Percentiles rank a stretch among this genome's conserved stretches.
phyloP scores from a whole-genome alignment of 2,888 invertebrate genomes.

The Rhingia campestris region DNA sequence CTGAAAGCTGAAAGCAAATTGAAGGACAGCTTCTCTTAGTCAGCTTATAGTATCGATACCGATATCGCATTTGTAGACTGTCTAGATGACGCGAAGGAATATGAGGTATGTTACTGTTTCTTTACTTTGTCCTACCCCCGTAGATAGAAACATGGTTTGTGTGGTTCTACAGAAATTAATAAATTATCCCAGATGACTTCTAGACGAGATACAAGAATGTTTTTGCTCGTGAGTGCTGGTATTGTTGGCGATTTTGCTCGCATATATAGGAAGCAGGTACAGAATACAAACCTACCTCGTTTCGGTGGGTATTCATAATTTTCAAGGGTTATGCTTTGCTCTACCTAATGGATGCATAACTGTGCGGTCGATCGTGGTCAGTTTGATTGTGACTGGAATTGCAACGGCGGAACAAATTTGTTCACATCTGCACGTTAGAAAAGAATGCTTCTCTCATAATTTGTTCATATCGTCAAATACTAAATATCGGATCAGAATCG shows the following conservation, averaged over 20 bases:
- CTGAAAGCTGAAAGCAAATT: constrained; percentile 43
- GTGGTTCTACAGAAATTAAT: constrained; percentile 65
- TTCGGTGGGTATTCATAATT: constrained; percentile 50
- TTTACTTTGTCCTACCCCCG: constrained; percentile 24
- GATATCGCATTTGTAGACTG: constrained; percentile 30
- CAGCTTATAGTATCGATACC: constrained; percentile 28
- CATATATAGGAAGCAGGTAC: constrained; percentile 58
- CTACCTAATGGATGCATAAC: constrained; percentile 4
- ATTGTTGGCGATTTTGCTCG: constrained; percentile 50
- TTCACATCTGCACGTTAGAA: too few relatives aligned
- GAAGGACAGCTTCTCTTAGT: constrained; percentile 60
- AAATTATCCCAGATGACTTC: constrained; percentile 67
- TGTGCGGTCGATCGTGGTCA: constrained; percentile 34
- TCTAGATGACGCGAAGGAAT: constrained; percentile 1
- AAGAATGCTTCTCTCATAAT: too few relatives aligned
- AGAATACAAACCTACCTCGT: constrained; percentile 42
- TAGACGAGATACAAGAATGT: constrained; percentile 47
- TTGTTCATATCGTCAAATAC: too few relatives aligned
- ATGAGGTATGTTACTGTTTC: constrained; percentile 32
- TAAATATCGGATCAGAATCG: too few relatives aligned
- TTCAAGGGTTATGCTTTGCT: constrained; percentile 40
- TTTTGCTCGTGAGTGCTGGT: constrained; percentile 62
- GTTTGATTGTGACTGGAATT: not conserved
- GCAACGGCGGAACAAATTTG: too few relatives aligned
- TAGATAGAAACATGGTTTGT: constrained; percentile 55